A percentile compares a stretch with the other conserved stretches of the same genome.
phyloP scores from a whole-genome alignment of 2,888 invertebrate genomes.

The Portevinia maculata region DNA sequence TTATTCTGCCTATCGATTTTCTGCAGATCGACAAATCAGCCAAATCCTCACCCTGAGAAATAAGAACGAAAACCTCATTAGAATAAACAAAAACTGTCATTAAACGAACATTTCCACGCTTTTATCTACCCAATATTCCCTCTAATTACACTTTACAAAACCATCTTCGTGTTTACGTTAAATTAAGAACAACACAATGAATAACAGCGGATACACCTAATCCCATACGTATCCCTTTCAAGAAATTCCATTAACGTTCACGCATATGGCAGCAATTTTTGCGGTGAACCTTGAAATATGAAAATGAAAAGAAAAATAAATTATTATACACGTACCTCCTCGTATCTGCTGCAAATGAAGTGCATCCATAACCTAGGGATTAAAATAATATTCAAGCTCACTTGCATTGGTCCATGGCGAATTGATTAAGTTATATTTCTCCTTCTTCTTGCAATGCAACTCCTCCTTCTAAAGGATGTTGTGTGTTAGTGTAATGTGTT shows the following conservation, averaged over 20 bases:
- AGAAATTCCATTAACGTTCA: constrained; percentile 37
- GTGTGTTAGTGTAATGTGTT: constrained; percentile 16
- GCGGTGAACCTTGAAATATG: constrained; percentile 28
- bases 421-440: constrained; percentile 69
- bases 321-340: too few relatives aligned
- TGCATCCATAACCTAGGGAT: constrained; percentile 71
- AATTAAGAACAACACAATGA: constrained; percentile 27
- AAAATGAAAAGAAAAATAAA: constrained; percentile 3
- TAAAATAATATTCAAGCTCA: constrained; percentile 63
- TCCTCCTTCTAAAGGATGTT: constrained; percentile 30
- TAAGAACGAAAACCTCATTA: neutral
- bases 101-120: neutral
- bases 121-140: neutral
- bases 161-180: constrained; percentile 15
- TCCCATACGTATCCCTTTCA: constrained; percentile 34
- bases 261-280: constrained; percentile 41
- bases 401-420: constrained; percentile 55
- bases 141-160: neutral
- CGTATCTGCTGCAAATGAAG: constrained; percentile 63
- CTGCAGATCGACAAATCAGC: too few relatives aligned
- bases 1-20: too few relatives aligned
- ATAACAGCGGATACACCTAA: constrained; percentile 56
- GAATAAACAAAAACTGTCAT: neutral
- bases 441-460: neutral
- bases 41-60: too few relatives aligned